Conservation (phyloP, 2,113 vertebrate genomes). For the Ardeotis arabs region DNA sequence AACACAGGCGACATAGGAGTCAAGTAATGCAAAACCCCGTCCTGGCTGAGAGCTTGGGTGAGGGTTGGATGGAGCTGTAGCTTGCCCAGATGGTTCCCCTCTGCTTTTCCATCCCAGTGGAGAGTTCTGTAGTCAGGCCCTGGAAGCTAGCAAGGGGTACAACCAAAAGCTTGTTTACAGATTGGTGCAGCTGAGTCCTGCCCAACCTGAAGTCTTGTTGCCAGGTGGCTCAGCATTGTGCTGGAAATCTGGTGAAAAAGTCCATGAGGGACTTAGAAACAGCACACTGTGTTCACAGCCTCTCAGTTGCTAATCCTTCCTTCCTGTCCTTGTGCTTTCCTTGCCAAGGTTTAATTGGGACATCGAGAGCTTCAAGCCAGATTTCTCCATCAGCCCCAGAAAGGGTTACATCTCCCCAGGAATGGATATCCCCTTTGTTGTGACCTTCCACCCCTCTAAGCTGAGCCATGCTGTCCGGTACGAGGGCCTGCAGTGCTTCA, state of each 20-base stretch:
- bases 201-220: not conserved
- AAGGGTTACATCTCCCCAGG: constrained; percentile 84
- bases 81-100: not conserved
- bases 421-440: constrained; percentile 78
- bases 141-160: not conserved
- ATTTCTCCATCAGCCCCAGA: constrained; percentile 80
- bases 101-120: not conserved
- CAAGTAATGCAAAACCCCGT: constrained; percentile 65
- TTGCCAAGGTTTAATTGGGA: constrained; percentile 87
- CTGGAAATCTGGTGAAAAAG: not conserved
- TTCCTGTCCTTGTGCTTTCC: not conserved
- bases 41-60: not conserved
- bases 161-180: not conserved
- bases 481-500: constrained; percentile 78
- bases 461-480: constrained; percentile 72
- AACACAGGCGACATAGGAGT: constrained; percentile 83
- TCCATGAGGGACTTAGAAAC: not conserved
- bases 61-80: not conserved
- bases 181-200: not conserved
- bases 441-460: constrained; percentile 79
- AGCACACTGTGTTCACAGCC: not conserved
- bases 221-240: not conserved
- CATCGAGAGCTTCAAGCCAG: constrained; percentile 69
- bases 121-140: not conserved
- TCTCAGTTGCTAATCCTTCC: not conserved